Evolutionary conservation across 2,113 vertebrate genomes (phyloP).

Genomic region (Ovis canadensis): DNA sequence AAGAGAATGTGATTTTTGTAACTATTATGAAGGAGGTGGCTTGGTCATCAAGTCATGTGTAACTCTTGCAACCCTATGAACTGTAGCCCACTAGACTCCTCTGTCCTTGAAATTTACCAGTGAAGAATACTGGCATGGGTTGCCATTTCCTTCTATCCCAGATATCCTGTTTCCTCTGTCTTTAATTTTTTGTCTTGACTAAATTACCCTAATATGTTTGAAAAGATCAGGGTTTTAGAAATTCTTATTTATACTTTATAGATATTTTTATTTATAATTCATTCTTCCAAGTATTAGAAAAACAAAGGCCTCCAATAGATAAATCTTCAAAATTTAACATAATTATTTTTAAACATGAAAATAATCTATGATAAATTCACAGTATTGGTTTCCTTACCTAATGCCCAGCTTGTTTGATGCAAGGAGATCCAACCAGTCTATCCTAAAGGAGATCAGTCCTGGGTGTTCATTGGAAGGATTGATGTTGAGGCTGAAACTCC

Average conservation of each 20-base stretch:
- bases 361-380: neutral
- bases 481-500: neutral
- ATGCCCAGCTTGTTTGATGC: neutral
- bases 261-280: neutral
- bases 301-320: neutral
- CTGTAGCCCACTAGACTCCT: neutral
- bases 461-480: neutral
- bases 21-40: neutral
- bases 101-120: neutral
- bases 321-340: neutral
- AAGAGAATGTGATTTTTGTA: neutral
- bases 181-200: neutral
- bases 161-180: neutral
- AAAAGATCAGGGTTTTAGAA: neutral
- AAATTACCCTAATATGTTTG: neutral
- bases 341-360: neutral
- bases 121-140: neutral
- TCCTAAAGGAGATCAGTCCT: neutral
- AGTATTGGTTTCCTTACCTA: neutral
- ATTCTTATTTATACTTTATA: neutral
- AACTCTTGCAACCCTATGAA: neutral
- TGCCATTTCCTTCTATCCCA: neutral
- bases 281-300: neutral
- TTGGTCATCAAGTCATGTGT: neutral
- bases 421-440: neutral